Base-by-base conservation (phyloP, 2,797 vertebrate genomes). In the Phataginus tetradactyla region DNA sequence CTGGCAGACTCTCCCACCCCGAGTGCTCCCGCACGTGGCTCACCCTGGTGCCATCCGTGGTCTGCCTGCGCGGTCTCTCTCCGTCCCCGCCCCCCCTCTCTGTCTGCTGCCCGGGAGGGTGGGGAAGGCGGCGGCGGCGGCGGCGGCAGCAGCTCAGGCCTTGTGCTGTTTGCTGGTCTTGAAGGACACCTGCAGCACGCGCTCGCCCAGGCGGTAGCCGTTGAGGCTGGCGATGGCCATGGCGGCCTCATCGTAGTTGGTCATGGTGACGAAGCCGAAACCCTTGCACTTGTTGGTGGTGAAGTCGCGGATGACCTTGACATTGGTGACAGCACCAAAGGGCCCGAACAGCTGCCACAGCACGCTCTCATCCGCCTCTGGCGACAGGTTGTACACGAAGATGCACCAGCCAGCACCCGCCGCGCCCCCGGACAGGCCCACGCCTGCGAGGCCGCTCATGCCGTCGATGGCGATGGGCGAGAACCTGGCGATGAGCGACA, bases 141-240 rank as follows among this genome's bases (percentile, higher is more conserved):
- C n/a, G n/a, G n/a, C n/a, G n/a, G n/a, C 61, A 42, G 49, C 2
- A 27, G 81, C 98, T 99, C 99, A 99, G 97, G 99, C 99, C 98
- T 99, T 99, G 99, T 99, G 99, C 98, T 99, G 99, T 99, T 99
- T 99, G 99, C 99, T 99, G 99, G 99, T 99, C 99, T 99, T 99
- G 99, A 99, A 99, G 97, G 99, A 99, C 97, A 99, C 99, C 99
- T 99, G 99, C 98, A 99, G 99, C 98, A 99, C 99, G 0, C 99
- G 99, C 98, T 99, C 99, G 0, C 99, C 99, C 97, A 99, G 99
- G 98, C 99, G 99, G 97, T 99, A 99, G 97, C 99, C 99, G 0
- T 99, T 99, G 96, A 99, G 99, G 98, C 99, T 99, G 95, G 99
- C 99, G 17, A 99, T 99, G 94, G 99, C 99, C 99, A 99, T 99